phyloP scores from a whole-genome alignment of 2,113 vertebrate species.

The Petroica traversi region DNA sequence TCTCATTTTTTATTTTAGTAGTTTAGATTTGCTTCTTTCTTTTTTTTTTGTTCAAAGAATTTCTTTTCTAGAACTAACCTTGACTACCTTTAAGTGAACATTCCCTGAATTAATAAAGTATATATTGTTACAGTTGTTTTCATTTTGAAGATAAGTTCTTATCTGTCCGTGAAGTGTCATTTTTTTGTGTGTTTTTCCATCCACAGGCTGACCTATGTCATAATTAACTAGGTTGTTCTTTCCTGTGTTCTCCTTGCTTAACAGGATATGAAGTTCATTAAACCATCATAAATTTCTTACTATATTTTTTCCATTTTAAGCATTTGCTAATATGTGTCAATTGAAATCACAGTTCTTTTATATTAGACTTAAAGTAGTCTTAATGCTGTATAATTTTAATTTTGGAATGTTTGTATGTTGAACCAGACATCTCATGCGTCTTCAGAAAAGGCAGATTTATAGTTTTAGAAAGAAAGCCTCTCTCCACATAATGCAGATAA shows the following conservation, averaged over 20 bases:
- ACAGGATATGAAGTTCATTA: neutral
- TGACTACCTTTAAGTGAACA: neutral
- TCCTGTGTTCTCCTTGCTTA: neutral
- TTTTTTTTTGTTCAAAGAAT: neutral
- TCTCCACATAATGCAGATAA: neutral
- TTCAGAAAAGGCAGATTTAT: neutral
- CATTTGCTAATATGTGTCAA: neutral
- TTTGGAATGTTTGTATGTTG: neutral
- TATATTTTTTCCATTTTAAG: neutral
- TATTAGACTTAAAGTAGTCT: neutral
- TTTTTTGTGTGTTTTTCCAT: slow-evolving; percentile 19
- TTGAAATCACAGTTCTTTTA: neutral
- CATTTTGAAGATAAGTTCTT: neutral
- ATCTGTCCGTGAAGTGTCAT: neutral
- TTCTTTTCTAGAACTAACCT: neutral
- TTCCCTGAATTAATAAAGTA: neutral
- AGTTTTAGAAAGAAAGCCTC: neutral
- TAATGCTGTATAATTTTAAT: neutral
- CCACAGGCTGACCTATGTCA: neutral
- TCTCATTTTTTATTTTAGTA: neutral
- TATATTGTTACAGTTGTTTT: neutral
- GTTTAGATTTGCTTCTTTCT: neutral
- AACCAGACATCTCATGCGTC: neutral
- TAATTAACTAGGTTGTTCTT: neutral
- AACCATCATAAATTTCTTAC: neutral